Evolutionary conservation across 2,888 invertebrate species (phyloP), one percentile per base, ranked within the genome.

Genomic region (Kryphioiulus occultus): DNA sequence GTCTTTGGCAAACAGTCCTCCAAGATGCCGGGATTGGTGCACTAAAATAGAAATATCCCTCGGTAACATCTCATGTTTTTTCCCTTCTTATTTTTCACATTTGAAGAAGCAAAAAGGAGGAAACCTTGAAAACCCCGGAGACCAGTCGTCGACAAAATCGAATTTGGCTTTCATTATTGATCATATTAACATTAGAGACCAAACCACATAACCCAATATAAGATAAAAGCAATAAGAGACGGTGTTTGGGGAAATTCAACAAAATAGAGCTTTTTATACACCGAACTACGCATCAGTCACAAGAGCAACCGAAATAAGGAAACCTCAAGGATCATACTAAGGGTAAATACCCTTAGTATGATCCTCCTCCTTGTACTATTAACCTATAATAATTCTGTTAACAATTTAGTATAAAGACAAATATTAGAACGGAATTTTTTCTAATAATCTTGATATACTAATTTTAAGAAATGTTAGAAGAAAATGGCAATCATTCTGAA

Each of bases 61-160:
- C 68, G 68, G 68, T 68, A 68, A 68, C 68, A n/a, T 68, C 68
- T 68, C 26, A n/a, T 26, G 68, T 22, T 68, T 68, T 59, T 22
- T 68, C 12, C 59, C 68, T 10, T 68, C 68, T 68, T 68, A 68
- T 68, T 68, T 68, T 68, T 10, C 68, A n/a, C 68, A 26, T 68
- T 26, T n/a, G 68, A 12, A 68, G 26, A 68, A n/a, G n/a, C n/a
- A 84, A 42, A 35, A 84, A 84, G 22, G 10, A 22, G 35, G 42
- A 84, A 35, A 35, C 84, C 84, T 84, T 84, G 42, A 84, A 84
- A 84, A 39, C 84, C 42, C 84, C n/a, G 42, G 42, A 42, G 84
- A 84, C 84, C 84, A 84, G 84, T 84, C 35, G 84, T 84, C 42
- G 84, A 84, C 84, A 84, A 84, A 84, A 84, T 84, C 84, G 84